Evolutionary conservation across 2,888 invertebrate genomes (phyloP), one percentile per base, ranked within the genome.

Genomic region (Piscicola geometra): DNA sequence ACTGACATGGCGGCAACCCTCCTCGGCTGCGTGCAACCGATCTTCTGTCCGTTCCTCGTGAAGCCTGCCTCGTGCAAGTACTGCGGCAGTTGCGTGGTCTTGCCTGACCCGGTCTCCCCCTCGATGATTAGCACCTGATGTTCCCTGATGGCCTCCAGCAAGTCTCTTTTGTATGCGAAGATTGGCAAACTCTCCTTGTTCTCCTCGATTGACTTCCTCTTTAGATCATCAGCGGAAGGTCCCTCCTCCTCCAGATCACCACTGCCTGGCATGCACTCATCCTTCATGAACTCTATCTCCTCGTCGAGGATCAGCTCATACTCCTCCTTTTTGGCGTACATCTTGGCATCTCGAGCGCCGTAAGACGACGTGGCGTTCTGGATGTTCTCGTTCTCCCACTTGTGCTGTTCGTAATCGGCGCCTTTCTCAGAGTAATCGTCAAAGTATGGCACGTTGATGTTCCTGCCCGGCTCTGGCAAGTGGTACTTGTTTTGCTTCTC

Each of bases 1-100:
- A 99, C 99, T n/a, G 95, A 95, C 99, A 99, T 99, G 1, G 99
- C 97, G 32, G 99, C 99, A 0, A 99, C 99, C 85, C 99, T 88
- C 79, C 98, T 88, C 0, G 99, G 98, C 85, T 97, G 96, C 0
- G 98, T 99, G 83, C 98, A 99, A 0, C 97, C 98, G 82, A 98
- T 93, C 80, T 87, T 87, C 87, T 93, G 93, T 52, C 90, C 91
- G 83, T 91, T 90, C 35, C 84, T 83, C 66, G 86, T 83, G 79
- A 81, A 86, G n/a, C 85, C 85, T 32, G 87, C 87, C 81, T 89
- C 87, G 78, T 86, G 82, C 3, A 89, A 82, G 81, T 87, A 88
- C 81, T 89, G 88, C 25, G 89, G 88, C 56, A 89, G 85, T 81
- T 89, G 88, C 0, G 89, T 89, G 0, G 89, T 89, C 81, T 88